Evolutionary conservation across 1,140 invertebrate species (phyloP), one percentile per base, ranked within the genome.

Genomic region (Sminthurides bifidus): DNA sequence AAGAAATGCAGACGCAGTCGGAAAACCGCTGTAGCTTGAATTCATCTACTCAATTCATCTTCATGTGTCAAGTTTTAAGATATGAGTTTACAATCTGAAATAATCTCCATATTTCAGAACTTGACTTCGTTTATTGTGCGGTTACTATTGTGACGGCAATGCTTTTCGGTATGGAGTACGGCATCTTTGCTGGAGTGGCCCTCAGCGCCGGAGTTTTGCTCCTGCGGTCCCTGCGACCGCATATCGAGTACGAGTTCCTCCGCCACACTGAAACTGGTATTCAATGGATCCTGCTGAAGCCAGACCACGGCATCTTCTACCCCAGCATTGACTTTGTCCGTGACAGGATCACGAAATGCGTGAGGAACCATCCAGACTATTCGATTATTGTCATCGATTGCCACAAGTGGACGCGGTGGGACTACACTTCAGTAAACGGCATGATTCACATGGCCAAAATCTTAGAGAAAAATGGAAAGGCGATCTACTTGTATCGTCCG

Each of bases 311-410:
- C 58, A 69, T 93, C 0, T 86, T 87, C 64, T 93, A 91, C 68
- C 87, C 88, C 1, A 84, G 86, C 4, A 82, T 89, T 17, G 88
- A 92, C 65, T 89, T 87, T 68, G 80, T 93, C 17, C 77, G 85
- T 54, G 76, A 81, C 10, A 82, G 78, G 21, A 81, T 92, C 5
- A 40, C 45, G 12, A 60, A 58, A 48, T 37, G 58, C 2, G 41
- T 24, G 3, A 6, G 56, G 17, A 56, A 59, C 40, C 3, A 56
- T 21, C 48, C 33, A 21, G 14, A 52, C 21, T 15, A 40, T 17
- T 24, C 17, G 2, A 21, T 58, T 2, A 40, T 58, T 26, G 40
- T 58, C 12, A 29, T 63, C 8, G 35, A 57, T 23, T 58, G 59
- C 49, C 38, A 49, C 12, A 57, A 63, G 30, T 60, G 58, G 58